A percentile compares a stretch with the other conserved stretches of the same genome.
These are phyloP conservation scores for Oxyteleia sp. DNA, from an alignment of 2,888 invertebrate species.

Conservation along the genomic window DNA sequence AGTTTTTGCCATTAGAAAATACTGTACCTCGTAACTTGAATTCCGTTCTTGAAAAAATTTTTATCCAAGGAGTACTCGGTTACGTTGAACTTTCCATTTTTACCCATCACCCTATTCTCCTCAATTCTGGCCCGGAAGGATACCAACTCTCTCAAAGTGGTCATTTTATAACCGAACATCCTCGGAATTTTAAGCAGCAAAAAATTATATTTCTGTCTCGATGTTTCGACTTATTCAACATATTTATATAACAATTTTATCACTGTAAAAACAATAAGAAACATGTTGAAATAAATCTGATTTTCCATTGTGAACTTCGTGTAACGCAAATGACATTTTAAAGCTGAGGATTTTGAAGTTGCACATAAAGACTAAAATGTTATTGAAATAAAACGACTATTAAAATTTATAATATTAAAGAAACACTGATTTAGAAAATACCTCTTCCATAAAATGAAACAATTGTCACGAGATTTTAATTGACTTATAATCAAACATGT, in stretches of 20 bases:
- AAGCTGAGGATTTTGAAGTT: no score
- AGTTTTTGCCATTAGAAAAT: neutral
- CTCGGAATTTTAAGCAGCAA: slow-evolving; percentile 72
- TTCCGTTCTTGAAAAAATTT: slow-evolving; percentile 32
- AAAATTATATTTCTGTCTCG: slow-evolving; percentile 33
- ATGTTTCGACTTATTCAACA: slow-evolving; percentile 35
- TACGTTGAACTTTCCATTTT: slow-evolving; percentile 53
- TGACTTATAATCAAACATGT: no score
- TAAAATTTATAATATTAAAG: no score
- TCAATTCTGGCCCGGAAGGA: slow-evolving; percentile 53
- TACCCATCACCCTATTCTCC: slow-evolving; percentile 41
- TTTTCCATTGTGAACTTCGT: no score
- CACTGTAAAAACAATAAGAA: neutral
- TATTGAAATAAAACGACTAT: no score
- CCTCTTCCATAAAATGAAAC: no score
- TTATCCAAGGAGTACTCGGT: slow-evolving; percentile 13
- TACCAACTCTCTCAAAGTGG: slow-evolving; percentile 67
- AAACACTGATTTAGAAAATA: no score
- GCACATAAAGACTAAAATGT: no score
- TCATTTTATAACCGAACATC: slow-evolving; percentile 75
- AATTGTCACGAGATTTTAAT: no score
- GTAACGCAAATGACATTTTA: no score
- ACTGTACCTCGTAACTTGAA: slow-evolving; percentile 4
- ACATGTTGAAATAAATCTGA: slow-evolving; percentile 14
- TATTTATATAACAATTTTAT: slow-evolving; percentile 43